Evolutionary conservation across 1,140 invertebrate species (phyloP).

Genomic region (Diabrotica undecimpunctata): DNA sequence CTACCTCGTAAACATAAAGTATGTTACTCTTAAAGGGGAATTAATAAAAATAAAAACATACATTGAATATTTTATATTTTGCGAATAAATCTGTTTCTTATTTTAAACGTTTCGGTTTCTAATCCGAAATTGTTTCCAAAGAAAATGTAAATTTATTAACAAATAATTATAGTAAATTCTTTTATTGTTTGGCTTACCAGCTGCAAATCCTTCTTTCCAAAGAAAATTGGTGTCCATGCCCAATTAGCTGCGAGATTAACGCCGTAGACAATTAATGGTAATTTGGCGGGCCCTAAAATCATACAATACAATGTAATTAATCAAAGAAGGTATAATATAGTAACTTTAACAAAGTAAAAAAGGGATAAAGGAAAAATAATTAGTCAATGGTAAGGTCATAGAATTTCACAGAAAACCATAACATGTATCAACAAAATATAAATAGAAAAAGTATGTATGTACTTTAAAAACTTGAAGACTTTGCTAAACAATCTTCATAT

Average conservation of each 20-base stretch:
- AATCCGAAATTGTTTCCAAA: neutral
- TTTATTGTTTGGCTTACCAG: slow-evolving; percentile 53
- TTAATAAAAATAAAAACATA: no score
- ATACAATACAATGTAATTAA: no score
- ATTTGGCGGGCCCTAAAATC: slow-evolving; percentile 49
- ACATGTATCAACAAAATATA: neutral
- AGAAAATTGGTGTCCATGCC: slow-evolving; percentile 85
- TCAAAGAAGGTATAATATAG: no score
- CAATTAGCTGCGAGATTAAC: slow-evolving; percentile 78
- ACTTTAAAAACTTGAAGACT: neutral
- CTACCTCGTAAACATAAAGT: neutral
- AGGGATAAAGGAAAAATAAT: no score
- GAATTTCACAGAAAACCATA: neutral
- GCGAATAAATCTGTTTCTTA: neutral
- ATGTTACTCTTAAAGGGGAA: neutral
- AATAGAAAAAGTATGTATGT: no score
- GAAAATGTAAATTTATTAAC: neutral
- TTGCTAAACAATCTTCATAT: no score
- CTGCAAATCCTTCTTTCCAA: slow-evolving; percentile 69
- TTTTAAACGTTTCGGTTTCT: neutral
- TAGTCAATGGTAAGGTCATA: neutral
- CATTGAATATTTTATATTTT: neutral
- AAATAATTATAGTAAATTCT: neutral
- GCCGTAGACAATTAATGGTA: slow-evolving; percentile 72
- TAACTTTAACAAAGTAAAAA: no score